These are phyloP conservation scores for Gambusia affinis DNA, from an alignment of 2,113 vertebrate genomes.

Conservation along the genomic window DNA sequence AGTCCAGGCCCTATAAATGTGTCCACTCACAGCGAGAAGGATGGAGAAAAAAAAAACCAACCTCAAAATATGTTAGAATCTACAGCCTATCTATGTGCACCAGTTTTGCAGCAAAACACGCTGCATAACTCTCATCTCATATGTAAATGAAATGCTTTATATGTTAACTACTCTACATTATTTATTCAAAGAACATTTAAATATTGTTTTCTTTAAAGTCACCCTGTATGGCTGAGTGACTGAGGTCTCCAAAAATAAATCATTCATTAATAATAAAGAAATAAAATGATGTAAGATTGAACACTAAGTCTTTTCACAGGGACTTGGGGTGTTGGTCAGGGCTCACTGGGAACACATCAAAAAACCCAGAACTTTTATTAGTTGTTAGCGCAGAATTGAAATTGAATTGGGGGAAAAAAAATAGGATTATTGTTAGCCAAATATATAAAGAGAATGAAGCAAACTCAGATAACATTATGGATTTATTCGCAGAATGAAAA, in stretches of 20 bases:
- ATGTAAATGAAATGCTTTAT: not conserved
- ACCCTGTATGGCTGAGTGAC: not conserved
- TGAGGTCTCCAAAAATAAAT: not conserved
- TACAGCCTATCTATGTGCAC: too few species aligned
- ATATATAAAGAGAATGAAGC: not conserved
- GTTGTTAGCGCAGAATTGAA: not conserved
- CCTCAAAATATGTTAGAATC: not conserved
- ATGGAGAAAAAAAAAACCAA: not conserved
- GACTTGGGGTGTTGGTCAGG: not conserved
- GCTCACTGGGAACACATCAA: not conserved
- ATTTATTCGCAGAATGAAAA: not conserved
- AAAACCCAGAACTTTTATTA: not conserved
- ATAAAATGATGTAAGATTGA: not conserved
- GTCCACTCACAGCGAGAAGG: not conserved
- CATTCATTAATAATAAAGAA: not conserved
- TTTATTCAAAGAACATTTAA: not conserved
- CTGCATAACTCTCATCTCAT: too few species aligned
- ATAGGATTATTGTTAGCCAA: not conserved
- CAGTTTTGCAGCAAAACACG: too few species aligned
- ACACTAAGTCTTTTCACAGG: not conserved
- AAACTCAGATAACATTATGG: not conserved
- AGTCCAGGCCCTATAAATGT: too few species aligned
- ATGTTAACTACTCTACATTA: too few species aligned
- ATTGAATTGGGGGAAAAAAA: not conserved
- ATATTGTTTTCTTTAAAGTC: not conserved